A percentile compares a stretch with the other conserved stretches of the same genome.
Conservation (phyloP, 2,797 vertebrate genomes). For the Phrynocephalus vlangalii region DNA sequence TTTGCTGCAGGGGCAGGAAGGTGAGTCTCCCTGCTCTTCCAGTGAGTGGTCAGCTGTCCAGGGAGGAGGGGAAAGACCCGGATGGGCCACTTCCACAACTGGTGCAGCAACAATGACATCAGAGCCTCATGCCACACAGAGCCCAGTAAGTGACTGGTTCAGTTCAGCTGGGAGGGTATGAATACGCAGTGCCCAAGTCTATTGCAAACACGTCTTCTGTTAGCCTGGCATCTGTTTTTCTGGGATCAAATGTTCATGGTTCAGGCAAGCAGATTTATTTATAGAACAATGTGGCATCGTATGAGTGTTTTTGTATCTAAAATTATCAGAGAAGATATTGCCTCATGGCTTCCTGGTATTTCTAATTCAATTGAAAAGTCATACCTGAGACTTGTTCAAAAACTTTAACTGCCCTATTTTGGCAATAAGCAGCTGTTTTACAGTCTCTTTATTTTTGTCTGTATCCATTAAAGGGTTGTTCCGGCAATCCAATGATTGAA, state of each 20-base stretch:
- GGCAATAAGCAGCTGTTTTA: slow-evolving; percentile 87
- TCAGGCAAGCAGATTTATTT: background rate
- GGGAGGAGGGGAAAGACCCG: too few species aligned
- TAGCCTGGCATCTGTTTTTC: background rate
- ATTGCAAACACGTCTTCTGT: too few species aligned
- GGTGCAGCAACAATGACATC: too few species aligned
- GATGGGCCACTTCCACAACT: too few species aligned
- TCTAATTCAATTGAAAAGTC: background rate
- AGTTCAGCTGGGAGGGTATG: too few species aligned
- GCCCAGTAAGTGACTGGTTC: too few species aligned
- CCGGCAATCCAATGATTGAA: slow-evolving; percentile 82
- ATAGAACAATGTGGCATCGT: background rate
- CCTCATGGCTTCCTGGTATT: too few species aligned
- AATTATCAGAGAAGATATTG: background rate
- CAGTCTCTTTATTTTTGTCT: slow-evolving; percentile 78
- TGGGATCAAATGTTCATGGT: background rate
- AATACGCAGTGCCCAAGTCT: too few species aligned
- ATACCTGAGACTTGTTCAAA: slow-evolving; percentile 84
- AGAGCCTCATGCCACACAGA: too few species aligned
- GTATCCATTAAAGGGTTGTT: slow-evolving; percentile 82
- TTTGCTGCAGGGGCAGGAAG: too few species aligned
- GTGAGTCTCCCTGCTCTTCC: too few species aligned
- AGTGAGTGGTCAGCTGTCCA: too few species aligned
- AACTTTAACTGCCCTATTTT: slow-evolving; percentile 81
- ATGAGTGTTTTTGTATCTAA: background rate